These are phyloP conservation scores for Esox niger DNA, from an alignment of 2,113 vertebrate genomes.

Conservation along the genomic window DNA sequence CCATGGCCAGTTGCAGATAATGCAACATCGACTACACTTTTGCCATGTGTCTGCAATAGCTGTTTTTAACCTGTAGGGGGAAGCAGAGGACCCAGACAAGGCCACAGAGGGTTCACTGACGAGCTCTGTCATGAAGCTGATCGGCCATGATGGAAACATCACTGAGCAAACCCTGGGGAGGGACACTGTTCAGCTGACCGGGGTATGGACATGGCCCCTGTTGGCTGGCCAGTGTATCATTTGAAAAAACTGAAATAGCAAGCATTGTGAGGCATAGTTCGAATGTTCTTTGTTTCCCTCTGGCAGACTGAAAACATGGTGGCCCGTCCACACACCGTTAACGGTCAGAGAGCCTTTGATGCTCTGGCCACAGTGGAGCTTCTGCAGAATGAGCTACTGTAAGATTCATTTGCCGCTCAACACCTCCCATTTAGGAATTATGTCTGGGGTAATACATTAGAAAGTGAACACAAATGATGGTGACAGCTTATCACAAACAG, in stretches of 20 bases:
- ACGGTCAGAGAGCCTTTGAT: constrained; percentile 68
- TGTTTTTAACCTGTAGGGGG: constrained; percentile 46
- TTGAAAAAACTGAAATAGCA: background rate
- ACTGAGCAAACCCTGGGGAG: constrained; percentile 64
- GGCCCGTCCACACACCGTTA: constrained; percentile 52
- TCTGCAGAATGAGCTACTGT: constrained; percentile 78
- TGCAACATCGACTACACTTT: no score
- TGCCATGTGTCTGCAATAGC: background rate
- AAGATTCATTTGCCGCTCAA: constrained; percentile 45
- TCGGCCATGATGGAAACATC: constrained; percentile 74
- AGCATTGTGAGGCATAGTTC: background rate
- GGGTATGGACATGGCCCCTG: no score
- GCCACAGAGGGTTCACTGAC: background rate
- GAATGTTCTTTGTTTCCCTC: constrained; percentile 20
- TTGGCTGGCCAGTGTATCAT: background rate
- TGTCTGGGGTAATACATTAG: no score
- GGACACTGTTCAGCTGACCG: constrained; percentile 45
- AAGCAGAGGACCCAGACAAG: constrained; percentile 8
- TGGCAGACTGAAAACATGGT: constrained; percentile 67
- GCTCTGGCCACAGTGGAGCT: constrained; percentile 63
- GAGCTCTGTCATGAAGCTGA: constrained; percentile 56
- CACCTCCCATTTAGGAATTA: no score
- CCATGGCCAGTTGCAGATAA: no score
- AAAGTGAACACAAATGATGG: no score
- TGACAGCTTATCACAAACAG: background rate